Conservation (phyloP, 2,888 invertebrate genomes). For the Polia nebulosa region DNA sequence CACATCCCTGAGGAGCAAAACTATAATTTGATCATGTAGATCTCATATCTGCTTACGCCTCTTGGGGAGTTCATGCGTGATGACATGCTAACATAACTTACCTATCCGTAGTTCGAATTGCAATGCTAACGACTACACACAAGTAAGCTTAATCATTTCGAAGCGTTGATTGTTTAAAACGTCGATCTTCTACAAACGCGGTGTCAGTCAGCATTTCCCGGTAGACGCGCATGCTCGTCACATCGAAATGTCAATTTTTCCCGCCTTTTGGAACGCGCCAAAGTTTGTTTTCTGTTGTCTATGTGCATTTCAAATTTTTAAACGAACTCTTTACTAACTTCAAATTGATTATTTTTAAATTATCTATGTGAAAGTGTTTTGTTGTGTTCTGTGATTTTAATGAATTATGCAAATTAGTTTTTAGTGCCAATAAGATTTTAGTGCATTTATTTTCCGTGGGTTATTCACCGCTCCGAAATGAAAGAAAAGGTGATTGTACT, state of each 20-base stretch:
- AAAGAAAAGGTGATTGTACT: conserved; percentile 62
- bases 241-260: conserved; percentile 72
- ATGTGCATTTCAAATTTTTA: conserved; percentile 25
- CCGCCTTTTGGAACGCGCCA: conserved; percentile 58
- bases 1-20: conserved; percentile 11
- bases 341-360: conserved; percentile 21
- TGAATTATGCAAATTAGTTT: conserved; percentile 32
- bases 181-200: conserved; percentile 59
- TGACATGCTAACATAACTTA: conserved; percentile 20
- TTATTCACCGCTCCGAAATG: conserved; percentile 40
- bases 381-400: conserved; percentile 40
- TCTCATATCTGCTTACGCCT: conserved; percentile 30
- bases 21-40: conserved; percentile 6
- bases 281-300: conserved; percentile 51
- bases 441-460: conserved; percentile 35
- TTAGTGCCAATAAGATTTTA: conserved; percentile 39
- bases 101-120: conserved; percentile 49
- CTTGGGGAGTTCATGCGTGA: conserved; percentile 41
- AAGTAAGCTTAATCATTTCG: conserved; percentile 61
- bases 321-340: conserved; percentile 36
- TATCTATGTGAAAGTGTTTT: conserved; percentile 32
- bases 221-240: conserved; percentile 73
- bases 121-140: conserved; percentile 51
- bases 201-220: conserved; percentile 78
- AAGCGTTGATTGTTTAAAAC: conserved; percentile 71